Evolutionary conservation across 2,888 invertebrate genomes (phyloP), one percentile per base, ranked within the genome.

Genomic region (Megalurothrips usitatus): DNA sequence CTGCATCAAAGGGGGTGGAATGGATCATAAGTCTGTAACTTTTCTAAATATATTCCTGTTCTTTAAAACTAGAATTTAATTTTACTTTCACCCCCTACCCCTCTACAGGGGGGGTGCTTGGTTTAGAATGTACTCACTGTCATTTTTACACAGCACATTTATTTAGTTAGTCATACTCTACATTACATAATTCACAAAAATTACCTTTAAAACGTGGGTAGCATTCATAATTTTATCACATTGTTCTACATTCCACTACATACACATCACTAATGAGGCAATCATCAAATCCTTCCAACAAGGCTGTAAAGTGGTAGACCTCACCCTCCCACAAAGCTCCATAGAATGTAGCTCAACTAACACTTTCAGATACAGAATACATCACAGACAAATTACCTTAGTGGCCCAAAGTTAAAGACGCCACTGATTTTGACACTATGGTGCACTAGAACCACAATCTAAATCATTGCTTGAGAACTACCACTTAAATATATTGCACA

Each of bases 301-400:
- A 43, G 58, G 58, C 17, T 58, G 58, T 58, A 58, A 58, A n/a
- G 58, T 17, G 17, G 9, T 75, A 75, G 23, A 26, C 68, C 68
- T 75, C 12, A 12, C 68, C 68, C 68, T 23, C 68, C 68, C n/a
- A 26, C 23, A 26, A 26, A 8, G 26, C 10, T 75, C 23, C 26
- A 26, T 75, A 26, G 68, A 75, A 75, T 75, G 68, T 75, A 75
- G 68, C 26, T 75, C 68, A 75, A 68, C 68, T 23, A 68, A 75
- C 68, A 75, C 10, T 75, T 75, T 26, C 11, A 26, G 26, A 75
- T 75, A 75, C 68, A 75, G 68, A 75, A 75, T 75, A 68, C 68
- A 75, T 75, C 68, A 75, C 68, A 75, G 68, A 75, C 68, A 75
- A 75, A 75, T 75, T 75, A 75, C 68, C 23, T 75, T 26, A 10